These are phyloP conservation scores for Gastrophysa polygoni DNA, from an alignment of 2,888 invertebrate genomes.

Conservation along the genomic window DNA sequence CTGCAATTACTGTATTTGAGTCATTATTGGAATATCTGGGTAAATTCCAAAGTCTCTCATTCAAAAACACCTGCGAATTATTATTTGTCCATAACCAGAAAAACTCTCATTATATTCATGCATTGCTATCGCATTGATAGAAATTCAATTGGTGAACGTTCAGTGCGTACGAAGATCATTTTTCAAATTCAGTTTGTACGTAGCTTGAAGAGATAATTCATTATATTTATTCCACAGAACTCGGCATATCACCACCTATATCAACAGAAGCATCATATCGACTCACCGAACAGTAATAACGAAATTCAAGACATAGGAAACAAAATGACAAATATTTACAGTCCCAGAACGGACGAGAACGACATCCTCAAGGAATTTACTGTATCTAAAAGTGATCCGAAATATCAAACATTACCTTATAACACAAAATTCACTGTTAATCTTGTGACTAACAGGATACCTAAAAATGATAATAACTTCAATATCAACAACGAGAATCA, in stretches of 20 bases:
- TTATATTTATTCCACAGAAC: conserved; percentile 40
- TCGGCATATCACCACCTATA: conserved; percentile 57
- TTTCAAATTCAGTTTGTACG: no score
- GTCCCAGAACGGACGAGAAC: conserved; percentile 39
- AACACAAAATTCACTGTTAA: conserved; percentile 82
- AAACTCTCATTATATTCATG: no score
- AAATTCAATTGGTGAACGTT: no score
- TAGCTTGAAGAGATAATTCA: no score
- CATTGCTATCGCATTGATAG: no score
- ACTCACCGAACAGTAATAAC: conserved; percentile 42
- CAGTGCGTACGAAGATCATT: no score
- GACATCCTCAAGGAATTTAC: conserved; percentile 72
- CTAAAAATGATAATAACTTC: conserved; percentile 44
- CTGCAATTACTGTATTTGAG: no score
- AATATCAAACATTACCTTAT: conserved; percentile 90
- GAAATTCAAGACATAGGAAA: conserved; percentile 46
- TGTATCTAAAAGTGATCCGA: conserved; percentile 85
- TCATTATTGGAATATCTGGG: no score
- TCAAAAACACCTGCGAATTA: no score
- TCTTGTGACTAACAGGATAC: conserved; percentile 56
- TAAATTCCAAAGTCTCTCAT: no score
- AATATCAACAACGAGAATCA: conserved; percentile 40
- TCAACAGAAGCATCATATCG: conserved; percentile 52
- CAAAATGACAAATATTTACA: conserved; percentile 46
- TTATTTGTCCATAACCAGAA: no score